These are phyloP conservation scores for Drosophila cognata DNA, from an alignment of 2,888 invertebrate genomes.

Conservation along the genomic window DNA sequence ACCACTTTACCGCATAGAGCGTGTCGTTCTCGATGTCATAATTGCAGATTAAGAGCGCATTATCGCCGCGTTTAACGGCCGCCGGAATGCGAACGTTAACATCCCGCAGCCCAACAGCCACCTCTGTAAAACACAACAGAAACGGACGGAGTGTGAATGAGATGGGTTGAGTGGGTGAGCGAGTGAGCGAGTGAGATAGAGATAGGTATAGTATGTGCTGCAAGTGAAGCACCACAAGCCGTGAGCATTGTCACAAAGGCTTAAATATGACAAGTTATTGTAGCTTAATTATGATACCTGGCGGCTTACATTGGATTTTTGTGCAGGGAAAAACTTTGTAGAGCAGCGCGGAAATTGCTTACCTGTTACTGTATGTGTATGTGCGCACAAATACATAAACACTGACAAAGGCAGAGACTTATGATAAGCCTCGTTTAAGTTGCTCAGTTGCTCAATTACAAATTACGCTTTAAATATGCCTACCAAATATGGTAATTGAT, in stretches of 20 bases:
- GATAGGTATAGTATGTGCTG: constrained; percentile 4
- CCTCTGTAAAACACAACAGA: constrained; percentile 67
- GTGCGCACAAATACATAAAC: not conserved
- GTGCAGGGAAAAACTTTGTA: constrained; percentile 14
- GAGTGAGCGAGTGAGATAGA: not conserved
- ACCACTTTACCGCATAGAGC: constrained; percentile 96
- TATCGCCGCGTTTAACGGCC: constrained; percentile 88
- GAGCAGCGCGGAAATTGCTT: not conserved
- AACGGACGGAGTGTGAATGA: constrained; percentile 8
- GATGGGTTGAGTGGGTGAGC: constrained; percentile 12
- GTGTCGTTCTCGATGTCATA: constrained; percentile 92
- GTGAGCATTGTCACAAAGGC: constrained; percentile 54
- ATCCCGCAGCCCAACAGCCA: constrained; percentile 86
- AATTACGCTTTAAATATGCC: constrained; percentile 5
- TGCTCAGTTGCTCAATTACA: constrained; percentile 10
- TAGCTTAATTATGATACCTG: constrained; percentile 76
- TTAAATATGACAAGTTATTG: constrained; percentile 78
- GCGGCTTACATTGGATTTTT: constrained; percentile 69
- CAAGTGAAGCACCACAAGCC: constrained; percentile 30
- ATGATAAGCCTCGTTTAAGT: constrained; percentile 11
- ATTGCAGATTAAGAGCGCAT: constrained; percentile 89
- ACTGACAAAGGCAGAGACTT: not conserved
- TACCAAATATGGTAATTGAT: not conserved
- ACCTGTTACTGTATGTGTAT: not conserved
- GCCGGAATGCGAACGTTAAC: constrained; percentile 89